Percentiles rank a stretch among this genome's conserved stretches.
Evolutionary conservation across 2,888 invertebrate species (phyloP).

Genomic region (Mimachlamys varia): DNA sequence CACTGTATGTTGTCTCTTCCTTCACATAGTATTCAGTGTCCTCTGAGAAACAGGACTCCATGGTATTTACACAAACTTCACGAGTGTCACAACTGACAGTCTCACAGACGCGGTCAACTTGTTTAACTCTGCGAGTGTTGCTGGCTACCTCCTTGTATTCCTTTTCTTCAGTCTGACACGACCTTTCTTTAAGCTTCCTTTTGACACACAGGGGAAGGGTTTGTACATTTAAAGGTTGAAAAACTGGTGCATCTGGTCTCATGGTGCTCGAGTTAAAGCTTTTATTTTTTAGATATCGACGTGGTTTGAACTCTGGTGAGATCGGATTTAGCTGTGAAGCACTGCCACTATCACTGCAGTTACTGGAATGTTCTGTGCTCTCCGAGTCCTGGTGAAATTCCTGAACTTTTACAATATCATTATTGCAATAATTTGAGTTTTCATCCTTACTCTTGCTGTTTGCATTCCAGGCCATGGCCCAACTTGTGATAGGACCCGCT

Average conservation of each 20-base stretch:
- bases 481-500: neutral
- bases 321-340: constrained; percentile 42
- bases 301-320: constrained; percentile 50
- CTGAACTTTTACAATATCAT: neutral
- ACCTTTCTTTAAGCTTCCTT: neutral
- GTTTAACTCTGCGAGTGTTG: constrained; percentile 44
- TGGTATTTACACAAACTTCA: constrained; percentile 50
- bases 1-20: neutral
- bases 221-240: neutral
- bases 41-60: constrained; percentile 46
- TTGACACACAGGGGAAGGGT: neutral
- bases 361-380: constrained; percentile 17
- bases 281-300: neutral
- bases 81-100: constrained; percentile 47
- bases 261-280: neutral
- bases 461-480: neutral
- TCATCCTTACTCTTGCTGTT: neutral
- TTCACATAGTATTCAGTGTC: constrained; percentile 37
- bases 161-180: constrained; percentile 40
- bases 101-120: constrained; percentile 38
- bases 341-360: neutral
- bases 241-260: neutral
- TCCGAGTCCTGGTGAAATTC: neutral
- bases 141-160: constrained; percentile 36
- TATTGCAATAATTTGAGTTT: neutral